Conservation (phyloP, 2,888 invertebrate species). For the Meandrusa payeni region DNA sequence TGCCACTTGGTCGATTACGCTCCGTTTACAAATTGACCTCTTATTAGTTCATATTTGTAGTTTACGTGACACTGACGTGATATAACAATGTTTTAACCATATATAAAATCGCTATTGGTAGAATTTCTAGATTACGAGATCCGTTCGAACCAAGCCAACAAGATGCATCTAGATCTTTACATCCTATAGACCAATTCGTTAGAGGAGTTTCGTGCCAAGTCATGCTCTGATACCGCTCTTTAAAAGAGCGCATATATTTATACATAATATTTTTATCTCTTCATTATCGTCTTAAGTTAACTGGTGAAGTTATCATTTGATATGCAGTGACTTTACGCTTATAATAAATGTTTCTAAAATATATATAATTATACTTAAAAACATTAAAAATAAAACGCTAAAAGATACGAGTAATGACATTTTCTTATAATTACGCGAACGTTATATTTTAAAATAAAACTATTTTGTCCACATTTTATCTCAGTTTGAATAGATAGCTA, state of each 20-base stretch:
- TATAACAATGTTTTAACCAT: constrained; percentile 14
- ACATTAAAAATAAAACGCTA: no score
- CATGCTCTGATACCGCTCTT: constrained; percentile 13
- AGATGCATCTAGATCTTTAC: constrained; percentile 4
- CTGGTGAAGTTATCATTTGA: neutral
- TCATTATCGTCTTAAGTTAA: neutral
- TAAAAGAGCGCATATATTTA: neutral
- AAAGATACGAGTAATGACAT: no score
- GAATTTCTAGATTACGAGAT: neutral
- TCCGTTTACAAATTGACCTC: constrained; percentile 12
- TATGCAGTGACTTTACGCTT: constrained; percentile 3
- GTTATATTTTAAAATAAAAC: no score
- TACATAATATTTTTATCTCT: constrained; percentile 1
- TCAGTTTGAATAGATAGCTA: no score
- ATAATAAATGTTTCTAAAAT: neutral
- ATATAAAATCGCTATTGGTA: no score
- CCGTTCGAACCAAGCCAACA: neutral
- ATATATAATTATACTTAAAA: no score
- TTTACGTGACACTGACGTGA: neutral
- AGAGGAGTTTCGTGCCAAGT: constrained; percentile 2
- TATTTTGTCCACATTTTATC: no score
- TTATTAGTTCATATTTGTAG: constrained; percentile 16
- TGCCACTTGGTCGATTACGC: constrained; percentile 14
- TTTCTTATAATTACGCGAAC: no score
- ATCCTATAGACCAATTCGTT: constrained; percentile 3